Conservation (phyloP, 2,888 invertebrate genomes). For the Agrochola lota region DNA sequence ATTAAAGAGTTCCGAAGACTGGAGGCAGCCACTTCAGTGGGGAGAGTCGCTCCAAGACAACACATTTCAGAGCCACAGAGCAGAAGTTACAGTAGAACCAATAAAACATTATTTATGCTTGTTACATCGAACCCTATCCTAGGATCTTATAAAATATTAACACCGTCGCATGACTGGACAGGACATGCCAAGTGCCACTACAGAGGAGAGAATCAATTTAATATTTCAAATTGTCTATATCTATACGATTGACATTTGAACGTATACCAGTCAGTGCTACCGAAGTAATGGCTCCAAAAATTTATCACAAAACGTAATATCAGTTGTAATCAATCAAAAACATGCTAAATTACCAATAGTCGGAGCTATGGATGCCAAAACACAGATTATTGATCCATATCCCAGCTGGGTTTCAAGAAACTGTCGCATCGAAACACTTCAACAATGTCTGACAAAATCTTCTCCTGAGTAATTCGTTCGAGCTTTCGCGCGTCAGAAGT, state of each 20-base stretch:
- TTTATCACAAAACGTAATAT: background rate
- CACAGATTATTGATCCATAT: background rate
- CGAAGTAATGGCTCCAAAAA: background rate
- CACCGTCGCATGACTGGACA: no score
- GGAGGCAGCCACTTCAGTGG: conserved; percentile 33
- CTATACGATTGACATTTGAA: background rate
- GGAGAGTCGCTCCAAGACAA: conserved; percentile 32
- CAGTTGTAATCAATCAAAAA: background rate
- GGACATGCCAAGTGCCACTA: no score
- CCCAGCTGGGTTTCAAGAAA: background rate
- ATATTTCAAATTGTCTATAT: background rate
- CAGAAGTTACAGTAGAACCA: conserved; percentile 9
- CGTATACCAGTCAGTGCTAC: background rate
- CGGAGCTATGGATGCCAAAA: background rate
- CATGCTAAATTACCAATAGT: background rate
- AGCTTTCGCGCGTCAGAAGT: background rate
- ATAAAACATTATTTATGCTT: background rate
- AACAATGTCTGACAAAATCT: background rate
- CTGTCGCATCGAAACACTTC: background rate
- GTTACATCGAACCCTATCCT: background rate
- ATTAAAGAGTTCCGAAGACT: conserved; percentile 55
- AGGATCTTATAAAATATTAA: background rate
- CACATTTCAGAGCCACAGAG: conserved; percentile 27
- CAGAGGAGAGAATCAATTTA: background rate
- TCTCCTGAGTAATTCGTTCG: background rate